A percentile compares a stretch with the other conserved stretches of the same genome.
These are phyloP conservation scores for Catonia carolina DNA, from an alignment of 2,888 invertebrate species.

Conservation along the genomic window DNA sequence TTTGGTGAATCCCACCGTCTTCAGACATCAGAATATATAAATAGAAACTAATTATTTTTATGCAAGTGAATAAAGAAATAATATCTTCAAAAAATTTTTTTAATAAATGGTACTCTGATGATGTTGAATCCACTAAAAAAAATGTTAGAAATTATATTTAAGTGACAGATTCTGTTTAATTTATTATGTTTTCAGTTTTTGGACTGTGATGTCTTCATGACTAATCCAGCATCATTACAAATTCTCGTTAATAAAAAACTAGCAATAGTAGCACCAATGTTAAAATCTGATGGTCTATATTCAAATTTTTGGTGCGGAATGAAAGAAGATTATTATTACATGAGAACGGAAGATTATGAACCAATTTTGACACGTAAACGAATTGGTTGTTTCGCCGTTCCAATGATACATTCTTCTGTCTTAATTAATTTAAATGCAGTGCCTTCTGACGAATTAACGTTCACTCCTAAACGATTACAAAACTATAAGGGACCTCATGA, in stretches of 20 bases:
- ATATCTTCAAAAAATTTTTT: no score
- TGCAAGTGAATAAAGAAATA: no score
- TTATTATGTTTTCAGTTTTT: conserved; percentile 72
- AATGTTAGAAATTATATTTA: no score
- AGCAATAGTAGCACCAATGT: conserved; percentile 74
- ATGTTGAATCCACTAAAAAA: no score
- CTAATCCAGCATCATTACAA: conserved; percentile 56
- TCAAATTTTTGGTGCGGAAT: conserved; percentile 97
- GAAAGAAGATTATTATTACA: conserved; percentile 75
- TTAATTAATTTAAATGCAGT: conserved; percentile 62
- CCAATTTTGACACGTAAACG: conserved; percentile 63
- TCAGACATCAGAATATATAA: no score
- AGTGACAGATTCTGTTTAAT: no score
- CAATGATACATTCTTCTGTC: conserved; percentile 87
- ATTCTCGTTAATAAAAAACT: conserved; percentile 55
- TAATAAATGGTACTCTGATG: no score
- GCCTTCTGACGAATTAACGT: conserved; percentile 62
- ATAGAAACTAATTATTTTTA: no score
- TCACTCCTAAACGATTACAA: conserved; percentile 54
- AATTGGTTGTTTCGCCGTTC: conserved; percentile 72
- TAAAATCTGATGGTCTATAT: conserved; percentile 78
- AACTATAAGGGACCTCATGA: conserved; percentile 74
- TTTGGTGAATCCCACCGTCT: no score
- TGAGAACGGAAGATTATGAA: conserved; percentile 76
- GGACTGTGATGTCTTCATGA: conserved; percentile 78